These are phyloP conservation scores for Scaptomyza parva DNA, from an alignment of 2,888 invertebrate species.

Conservation along the genomic window DNA sequence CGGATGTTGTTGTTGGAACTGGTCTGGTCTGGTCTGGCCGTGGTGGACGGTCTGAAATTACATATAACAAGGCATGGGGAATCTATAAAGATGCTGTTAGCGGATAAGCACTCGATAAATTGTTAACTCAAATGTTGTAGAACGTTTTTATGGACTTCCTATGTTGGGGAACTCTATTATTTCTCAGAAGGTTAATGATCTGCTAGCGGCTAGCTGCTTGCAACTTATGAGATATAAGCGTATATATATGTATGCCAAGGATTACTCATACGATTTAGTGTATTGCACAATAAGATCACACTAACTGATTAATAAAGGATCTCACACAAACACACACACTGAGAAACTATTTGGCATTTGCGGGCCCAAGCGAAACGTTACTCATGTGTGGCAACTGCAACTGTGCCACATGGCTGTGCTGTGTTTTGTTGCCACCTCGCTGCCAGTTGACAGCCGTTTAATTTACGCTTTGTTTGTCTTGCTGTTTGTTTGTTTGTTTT, in stretches of 20 bases:
- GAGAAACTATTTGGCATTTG: slow-evolving; percentile 51
- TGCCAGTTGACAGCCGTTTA: slow-evolving; percentile 75
- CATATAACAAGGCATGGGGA: slow-evolving; percentile 38
- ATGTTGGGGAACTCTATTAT: slow-evolving; percentile 5
- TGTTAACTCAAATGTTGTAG: slow-evolving; percentile 39
- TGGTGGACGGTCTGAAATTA: slow-evolving; percentile 20
- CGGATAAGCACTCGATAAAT: slow-evolving; percentile 53
- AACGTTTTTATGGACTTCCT: slow-evolving; percentile 42
- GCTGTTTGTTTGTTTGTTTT: slow-evolving; percentile 51
- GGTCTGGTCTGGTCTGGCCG: slow-evolving; percentile 46
- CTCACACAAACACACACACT: slow-evolving; percentile 19
- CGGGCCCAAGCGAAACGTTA: slow-evolving; percentile 48
- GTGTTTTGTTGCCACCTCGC: slow-evolving; percentile 35
- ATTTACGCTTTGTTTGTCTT: slow-evolving; percentile 80
- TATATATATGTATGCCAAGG: slow-evolving; percentile 25
- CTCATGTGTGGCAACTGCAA: slow-evolving; percentile 47
- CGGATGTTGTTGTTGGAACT: slow-evolving; percentile 47
- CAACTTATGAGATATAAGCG: slow-evolving; percentile 17
- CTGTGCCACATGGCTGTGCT: slow-evolving; percentile 14
- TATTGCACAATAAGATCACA: slow-evolving; percentile 56
- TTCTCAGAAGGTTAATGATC: slow-evolving; percentile 6
- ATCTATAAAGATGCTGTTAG: slow-evolving; percentile 56
- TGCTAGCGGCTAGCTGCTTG: not conserved
- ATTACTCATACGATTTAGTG: slow-evolving; percentile 38
- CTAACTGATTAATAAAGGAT: slow-evolving; percentile 57